Conservation (phyloP, 2,888 invertebrate species). For the Chaetoderma sp. region DNA sequence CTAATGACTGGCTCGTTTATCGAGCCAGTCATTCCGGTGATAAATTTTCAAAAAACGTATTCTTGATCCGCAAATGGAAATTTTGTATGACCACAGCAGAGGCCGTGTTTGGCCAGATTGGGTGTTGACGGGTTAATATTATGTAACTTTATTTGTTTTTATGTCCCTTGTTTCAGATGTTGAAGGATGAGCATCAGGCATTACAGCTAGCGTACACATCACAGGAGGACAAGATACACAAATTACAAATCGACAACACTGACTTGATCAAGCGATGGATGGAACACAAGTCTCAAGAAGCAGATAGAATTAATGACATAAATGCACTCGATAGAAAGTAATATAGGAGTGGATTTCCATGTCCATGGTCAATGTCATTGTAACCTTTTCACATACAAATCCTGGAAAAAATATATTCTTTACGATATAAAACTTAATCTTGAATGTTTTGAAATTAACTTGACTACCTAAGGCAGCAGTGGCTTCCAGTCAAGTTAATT, state of each 20-base stretch:
- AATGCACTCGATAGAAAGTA: too few relatives aligned
- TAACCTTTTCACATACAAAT: not conserved
- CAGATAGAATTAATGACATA: conserved; percentile 95
- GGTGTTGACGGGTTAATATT: too few relatives aligned
- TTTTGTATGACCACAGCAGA: too few relatives aligned
- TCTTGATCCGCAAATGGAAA: too few relatives aligned
- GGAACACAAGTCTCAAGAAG: conserved; percentile 91
- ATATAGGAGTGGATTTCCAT: not conserved
- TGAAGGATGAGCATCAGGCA: conserved; percentile 95
- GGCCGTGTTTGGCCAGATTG: too few relatives aligned
- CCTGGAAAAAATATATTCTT: too few relatives aligned
- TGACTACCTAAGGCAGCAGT: too few relatives aligned
- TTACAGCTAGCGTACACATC: conserved; percentile 90
- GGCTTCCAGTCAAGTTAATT: too few relatives aligned
- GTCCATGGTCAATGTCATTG: not conserved
- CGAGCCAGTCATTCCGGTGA: too few relatives aligned
- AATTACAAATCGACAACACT: conserved; percentile 70
- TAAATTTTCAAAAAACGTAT: too few relatives aligned
- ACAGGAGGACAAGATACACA: conserved; percentile 88
- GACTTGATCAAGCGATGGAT: conserved; percentile 77
- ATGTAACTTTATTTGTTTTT: not conserved
- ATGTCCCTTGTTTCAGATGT: conserved; percentile 73
- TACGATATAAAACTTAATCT: too few relatives aligned
- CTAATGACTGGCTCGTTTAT: too few relatives aligned
- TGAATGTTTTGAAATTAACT: not conserved